phyloP scores from a whole-genome alignment of 2,888 invertebrate species.

The Ennomos fuscantarius region DNA sequence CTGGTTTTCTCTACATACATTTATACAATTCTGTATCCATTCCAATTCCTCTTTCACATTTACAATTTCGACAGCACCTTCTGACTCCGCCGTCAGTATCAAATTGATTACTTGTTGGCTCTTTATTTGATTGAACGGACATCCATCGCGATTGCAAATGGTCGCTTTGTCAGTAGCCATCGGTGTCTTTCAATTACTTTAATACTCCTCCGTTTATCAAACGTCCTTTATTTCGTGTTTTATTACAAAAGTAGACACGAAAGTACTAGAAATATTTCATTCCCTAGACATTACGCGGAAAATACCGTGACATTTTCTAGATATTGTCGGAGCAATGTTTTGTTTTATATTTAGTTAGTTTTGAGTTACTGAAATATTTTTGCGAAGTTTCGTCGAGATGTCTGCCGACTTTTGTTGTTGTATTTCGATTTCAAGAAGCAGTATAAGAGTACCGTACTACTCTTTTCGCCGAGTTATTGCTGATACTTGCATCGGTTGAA shows the following conservation, averaged over 20 bases:
- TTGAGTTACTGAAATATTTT: slow-evolving; percentile 17
- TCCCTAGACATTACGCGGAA: slow-evolving; percentile 14
- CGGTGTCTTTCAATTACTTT: slow-evolving; percentile 31
- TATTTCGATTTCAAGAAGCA: slow-evolving; percentile 10
- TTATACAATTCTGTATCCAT: no score
- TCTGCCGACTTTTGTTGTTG: slow-evolving; percentile 21
- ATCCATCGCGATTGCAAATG: slow-evolving; percentile 27
- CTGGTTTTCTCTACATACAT: no score
- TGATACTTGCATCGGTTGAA: no score
- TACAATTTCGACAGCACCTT: background rate
- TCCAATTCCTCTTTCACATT: no score
- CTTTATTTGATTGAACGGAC: slow-evolving; percentile 41
- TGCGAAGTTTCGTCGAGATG: slow-evolving; percentile 6
- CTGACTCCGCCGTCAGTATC: slow-evolving; percentile 14
- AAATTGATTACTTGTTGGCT: slow-evolving; percentile 37
- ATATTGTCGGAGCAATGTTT: slow-evolving; percentile 14
- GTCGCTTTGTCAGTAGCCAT: slow-evolving; percentile 33
- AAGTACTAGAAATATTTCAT: slow-evolving; percentile 6
- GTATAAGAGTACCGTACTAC: background rate
- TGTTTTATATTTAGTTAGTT: slow-evolving; percentile 13
- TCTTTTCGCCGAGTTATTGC: no score
- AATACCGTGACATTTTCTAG: slow-evolving; percentile 20
- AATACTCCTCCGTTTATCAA: slow-evolving; percentile 19
- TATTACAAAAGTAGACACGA: slow-evolving; percentile 3
- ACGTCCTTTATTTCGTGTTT: slow-evolving; percentile 8